Evolutionary conservation across 2,113 vertebrate species (phyloP).

Genomic region (Procapra przewalskii): DNA sequence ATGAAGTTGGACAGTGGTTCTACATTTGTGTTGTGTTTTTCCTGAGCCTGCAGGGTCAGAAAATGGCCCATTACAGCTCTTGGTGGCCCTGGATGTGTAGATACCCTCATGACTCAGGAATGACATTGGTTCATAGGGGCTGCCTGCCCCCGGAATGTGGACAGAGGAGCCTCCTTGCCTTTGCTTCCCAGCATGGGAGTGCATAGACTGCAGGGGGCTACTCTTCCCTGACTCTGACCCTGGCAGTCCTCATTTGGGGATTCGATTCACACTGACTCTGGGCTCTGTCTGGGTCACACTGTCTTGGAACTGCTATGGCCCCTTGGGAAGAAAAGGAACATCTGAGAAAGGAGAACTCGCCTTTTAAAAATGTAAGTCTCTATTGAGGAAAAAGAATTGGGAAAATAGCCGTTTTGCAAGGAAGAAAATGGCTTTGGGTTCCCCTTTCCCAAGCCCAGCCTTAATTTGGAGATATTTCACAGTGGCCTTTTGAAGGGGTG

Average conservation of each 20-base stretch:
- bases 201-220: neutral
- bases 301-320: neutral
- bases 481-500: neutral
- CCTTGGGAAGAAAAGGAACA: neutral
- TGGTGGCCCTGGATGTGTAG: neutral
- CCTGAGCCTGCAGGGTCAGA: neutral
- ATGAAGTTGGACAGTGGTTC: neutral
- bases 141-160: neutral
- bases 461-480: constrained; percentile 6
- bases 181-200: neutral
- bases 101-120: neutral
- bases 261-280: neutral
- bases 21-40: neutral
- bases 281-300: neutral
- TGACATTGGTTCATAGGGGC: neutral
- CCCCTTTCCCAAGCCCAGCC: neutral
- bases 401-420: neutral
- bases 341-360: neutral
- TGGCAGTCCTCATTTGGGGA: neutral
- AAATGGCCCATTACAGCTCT: neutral
- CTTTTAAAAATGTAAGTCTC: neutral
- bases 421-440: neutral
- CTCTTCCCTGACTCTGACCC: neutral
- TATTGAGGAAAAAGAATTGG: neutral
- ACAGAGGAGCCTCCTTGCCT: neutral